Conservation (phyloP, 2,888 invertebrate genomes). For the Leptarthrus brevirostris region DNA sequence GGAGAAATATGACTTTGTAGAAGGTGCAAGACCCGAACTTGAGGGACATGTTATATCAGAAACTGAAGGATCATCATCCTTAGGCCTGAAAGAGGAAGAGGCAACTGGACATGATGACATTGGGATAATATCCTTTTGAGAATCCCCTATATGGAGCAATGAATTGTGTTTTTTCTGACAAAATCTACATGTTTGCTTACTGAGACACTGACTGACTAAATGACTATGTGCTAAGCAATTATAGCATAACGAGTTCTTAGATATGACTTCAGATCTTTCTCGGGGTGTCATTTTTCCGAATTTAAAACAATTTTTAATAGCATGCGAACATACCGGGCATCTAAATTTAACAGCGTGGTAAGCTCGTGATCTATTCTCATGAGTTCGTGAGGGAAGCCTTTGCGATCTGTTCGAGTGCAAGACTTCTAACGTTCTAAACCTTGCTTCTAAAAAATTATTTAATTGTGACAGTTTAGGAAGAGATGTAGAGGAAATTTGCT, state of each 20-base stretch:
- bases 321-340: too few species aligned
- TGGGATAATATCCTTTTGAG: neutral
- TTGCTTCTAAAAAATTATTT: conserved; percentile 12
- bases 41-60: too few species aligned
- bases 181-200: neutral
- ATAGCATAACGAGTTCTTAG: neutral
- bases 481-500: neutral
- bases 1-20: neutral
- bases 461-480: conserved; percentile 1
- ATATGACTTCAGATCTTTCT: neutral
- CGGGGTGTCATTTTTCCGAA: neutral
- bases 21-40: too few species aligned
- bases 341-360: too few species aligned
- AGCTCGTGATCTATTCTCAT: neutral
- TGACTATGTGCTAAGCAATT: conserved; percentile 4
- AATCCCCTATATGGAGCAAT: neutral
- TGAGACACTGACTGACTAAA: neutral
- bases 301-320: too few species aligned
- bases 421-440: conserved; percentile 23
- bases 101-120: neutral
- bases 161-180: conserved; percentile 11
- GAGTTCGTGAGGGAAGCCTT: neutral
- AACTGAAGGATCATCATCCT: too few species aligned
- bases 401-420: too few species aligned
- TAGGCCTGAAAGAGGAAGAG: neutral